Conservation (phyloP, 2,113 vertebrate species). For the Leucopternis melanops region DNA sequence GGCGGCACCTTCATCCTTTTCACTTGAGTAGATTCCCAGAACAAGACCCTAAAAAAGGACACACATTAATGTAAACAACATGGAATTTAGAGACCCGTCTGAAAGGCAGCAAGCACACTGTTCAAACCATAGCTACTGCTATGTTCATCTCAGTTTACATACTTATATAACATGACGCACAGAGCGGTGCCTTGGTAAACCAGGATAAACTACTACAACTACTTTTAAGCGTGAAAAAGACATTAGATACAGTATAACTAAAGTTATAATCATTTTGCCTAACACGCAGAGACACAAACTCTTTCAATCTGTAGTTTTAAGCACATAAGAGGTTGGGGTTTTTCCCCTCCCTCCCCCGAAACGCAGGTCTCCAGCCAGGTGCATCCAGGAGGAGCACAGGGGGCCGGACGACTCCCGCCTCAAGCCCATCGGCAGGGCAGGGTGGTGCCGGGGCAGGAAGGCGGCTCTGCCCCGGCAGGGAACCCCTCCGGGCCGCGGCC, state of each 20-base stretch:
- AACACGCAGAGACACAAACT: rapidly evolving
- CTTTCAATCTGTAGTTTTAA: not conserved
- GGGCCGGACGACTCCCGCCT: rapidly evolving
- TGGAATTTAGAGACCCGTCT: rapidly evolving
- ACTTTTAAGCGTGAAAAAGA: rapidly evolving
- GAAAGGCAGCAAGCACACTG: not conserved
- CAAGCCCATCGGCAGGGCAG: not conserved
- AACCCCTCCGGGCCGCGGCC: no score
- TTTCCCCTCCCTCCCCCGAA: rapidly evolving
- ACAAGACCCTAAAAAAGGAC: constrained; percentile 82
- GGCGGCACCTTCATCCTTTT: constrained; percentile 67
- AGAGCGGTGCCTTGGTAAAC: not conserved
- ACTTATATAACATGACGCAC: not conserved
- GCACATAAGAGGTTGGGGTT: not conserved
- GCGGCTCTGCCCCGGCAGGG: not conserved
- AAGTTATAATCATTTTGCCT: not conserved
- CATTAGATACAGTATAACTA: not conserved
- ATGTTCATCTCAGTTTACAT: not conserved
- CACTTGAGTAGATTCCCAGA: constrained; percentile 84
- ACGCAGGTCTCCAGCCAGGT: rapidly evolving
- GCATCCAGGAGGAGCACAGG: no score
- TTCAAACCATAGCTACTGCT: rapidly evolving
- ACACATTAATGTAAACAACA: not conserved
- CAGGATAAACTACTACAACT: not conserved
- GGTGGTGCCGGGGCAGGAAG: not conserved